Conservation (phyloP, 2,888 invertebrate genomes). For the Scaptomyza polygonia region DNA sequence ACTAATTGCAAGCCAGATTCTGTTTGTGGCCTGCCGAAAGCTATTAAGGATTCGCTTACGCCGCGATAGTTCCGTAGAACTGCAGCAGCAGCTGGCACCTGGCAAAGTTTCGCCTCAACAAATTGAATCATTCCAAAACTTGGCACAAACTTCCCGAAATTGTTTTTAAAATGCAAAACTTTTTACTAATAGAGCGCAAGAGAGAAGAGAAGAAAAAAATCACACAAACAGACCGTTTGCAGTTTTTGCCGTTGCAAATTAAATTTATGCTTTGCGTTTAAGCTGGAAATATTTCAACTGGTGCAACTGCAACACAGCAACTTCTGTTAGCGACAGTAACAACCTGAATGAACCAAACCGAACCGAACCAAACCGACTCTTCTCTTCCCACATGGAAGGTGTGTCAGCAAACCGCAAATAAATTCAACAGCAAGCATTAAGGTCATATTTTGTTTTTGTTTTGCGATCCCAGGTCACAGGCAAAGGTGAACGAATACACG, state of each 20-base stretch:
- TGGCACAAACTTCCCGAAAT: conserved; percentile 64
- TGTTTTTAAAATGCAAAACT: conserved; percentile 73
- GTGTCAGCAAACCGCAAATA: conserved; percentile 65
- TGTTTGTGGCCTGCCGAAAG: conserved; percentile 49
- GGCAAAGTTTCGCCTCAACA: conserved; percentile 54
- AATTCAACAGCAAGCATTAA: conserved; percentile 63
- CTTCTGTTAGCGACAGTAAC: conserved; percentile 33
- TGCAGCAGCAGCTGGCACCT: conserved; percentile 56
- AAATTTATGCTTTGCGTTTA: conserved; percentile 56
- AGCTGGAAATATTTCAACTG: conserved; percentile 50
- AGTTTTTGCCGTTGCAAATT: conserved; percentile 44
- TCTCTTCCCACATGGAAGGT: conserved; percentile 7
- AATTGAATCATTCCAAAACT: conserved; percentile 74
- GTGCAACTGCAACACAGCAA: conserved; percentile 54
- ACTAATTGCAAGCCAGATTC: conserved; percentile 50
- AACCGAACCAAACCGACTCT: background rate
- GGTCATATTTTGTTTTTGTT: conserved; percentile 41
- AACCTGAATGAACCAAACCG: conserved; percentile 1
- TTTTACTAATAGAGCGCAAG: conserved; percentile 53
- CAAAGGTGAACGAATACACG: conserved; percentile 6
- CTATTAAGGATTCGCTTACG: conserved; percentile 39
- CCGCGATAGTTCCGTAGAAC: conserved; percentile 23
- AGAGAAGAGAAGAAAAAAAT: background rate
- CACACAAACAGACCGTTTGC: conserved; percentile 32
- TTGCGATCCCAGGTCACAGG: conserved; percentile 26